Conservation (phyloP, 2,797 vertebrate species). For the Pachyuromys duprasi region DNA sequence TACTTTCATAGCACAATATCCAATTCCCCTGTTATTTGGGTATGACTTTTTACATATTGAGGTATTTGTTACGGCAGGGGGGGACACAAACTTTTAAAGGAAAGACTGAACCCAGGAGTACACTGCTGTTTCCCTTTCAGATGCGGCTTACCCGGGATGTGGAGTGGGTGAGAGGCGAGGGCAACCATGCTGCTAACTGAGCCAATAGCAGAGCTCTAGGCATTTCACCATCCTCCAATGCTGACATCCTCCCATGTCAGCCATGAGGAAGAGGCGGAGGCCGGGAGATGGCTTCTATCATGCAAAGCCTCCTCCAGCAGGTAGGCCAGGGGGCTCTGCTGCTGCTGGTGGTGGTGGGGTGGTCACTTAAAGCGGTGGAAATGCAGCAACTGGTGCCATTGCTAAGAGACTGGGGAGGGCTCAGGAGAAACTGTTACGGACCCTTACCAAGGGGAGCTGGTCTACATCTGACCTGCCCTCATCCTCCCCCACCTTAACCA, state of each 20-base stretch:
- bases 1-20: not conserved
- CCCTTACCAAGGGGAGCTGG: not conserved
- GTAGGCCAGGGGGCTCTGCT: not conserved
- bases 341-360: not conserved
- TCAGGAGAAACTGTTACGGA: not conserved
- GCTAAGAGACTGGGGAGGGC: not conserved
- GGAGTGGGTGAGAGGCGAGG: no score
- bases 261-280: constrained; percentile 1
- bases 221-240: not conserved
- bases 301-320: not conserved
- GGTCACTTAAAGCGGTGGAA: not conserved
- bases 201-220: not conserved
- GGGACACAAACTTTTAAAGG: not conserved
- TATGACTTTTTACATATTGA: not conserved
- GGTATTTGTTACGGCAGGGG: not conserved
- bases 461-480: not conserved
- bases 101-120: not conserved
- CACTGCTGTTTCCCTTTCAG: not conserved
- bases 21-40: not conserved
- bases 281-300: not conserved
- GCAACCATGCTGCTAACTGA: not conserved
- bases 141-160: not conserved
- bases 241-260: not conserved
- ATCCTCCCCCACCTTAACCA: not conserved
- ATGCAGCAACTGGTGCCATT: not conserved